A percentile compares a stretch with the other conserved stretches of the same genome.
Conservation (phyloP, 1,140 invertebrate genomes). For the Anoplolepis gracilipes region DNA sequence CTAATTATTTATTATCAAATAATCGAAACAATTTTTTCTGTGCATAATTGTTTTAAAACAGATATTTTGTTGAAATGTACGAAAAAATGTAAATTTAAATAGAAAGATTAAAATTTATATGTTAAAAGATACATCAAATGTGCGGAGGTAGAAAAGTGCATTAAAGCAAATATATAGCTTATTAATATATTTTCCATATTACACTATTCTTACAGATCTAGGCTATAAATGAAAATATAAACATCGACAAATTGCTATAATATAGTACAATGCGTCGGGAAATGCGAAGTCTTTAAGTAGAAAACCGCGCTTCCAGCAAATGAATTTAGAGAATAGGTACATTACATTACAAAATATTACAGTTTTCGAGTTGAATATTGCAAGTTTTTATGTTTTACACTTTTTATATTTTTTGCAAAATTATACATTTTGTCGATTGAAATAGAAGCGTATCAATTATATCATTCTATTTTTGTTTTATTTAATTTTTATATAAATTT, state of each 20-base stretch:
- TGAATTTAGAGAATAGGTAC: conserved; percentile 52
- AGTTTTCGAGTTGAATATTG: neutral
- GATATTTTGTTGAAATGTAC: no score
- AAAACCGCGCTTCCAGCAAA: conserved; percentile 69
- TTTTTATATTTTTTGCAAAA: conserved; percentile 4
- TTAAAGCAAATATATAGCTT: neutral
- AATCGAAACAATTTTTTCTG: no score
- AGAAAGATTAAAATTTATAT: neutral
- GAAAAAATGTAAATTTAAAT: neutral
- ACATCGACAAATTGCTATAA: conserved; percentile 54
- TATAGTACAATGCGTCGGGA: neutral
- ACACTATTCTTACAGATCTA: conserved; percentile 62
- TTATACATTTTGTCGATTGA: conserved; percentile 53
- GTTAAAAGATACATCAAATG: neutral
- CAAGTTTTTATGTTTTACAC: no score
- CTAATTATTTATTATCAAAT: no score
- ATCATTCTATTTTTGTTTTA: conserved; percentile 21
- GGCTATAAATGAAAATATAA: conserved; percentile 65
- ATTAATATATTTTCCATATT: conserved; percentile 65
- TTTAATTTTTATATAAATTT: conserved; percentile 64
- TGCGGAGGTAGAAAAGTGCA: conserved; percentile 5
- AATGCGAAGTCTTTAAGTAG: conserved; percentile 58
- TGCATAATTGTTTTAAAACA: no score
- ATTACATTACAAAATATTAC: conserved; percentile 70
- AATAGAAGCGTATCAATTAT: conserved; percentile 55